phyloP scores from a whole-genome alignment of 2,797 vertebrate genomes.

The Anniella stebbinsi region DNA sequence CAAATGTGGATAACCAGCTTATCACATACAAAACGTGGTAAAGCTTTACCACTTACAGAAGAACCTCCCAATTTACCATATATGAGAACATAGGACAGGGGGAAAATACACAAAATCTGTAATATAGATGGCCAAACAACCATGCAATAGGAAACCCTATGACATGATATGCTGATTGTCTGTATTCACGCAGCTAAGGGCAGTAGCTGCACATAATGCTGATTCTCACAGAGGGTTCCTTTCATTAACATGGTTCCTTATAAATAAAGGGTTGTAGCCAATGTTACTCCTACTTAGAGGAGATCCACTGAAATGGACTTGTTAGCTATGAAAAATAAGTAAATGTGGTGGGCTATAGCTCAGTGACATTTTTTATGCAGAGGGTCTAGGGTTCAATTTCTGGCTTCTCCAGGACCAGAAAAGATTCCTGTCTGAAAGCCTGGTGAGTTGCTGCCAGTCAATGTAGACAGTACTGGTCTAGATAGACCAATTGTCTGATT shows the following conservation, averaged over 20 bases:
- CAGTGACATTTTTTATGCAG: not conserved
- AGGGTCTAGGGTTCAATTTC: not conserved
- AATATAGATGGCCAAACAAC: not conserved
- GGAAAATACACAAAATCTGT: not conserved
- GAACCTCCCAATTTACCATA: not conserved
- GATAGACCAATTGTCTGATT: not conserved
- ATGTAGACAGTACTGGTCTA: not conserved
- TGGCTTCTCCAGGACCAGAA: too few species aligned
- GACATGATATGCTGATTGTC: not conserved
- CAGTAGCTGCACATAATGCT: not conserved
- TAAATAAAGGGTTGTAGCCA: not conserved
- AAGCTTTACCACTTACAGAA: not conserved
- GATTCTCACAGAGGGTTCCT: not conserved
- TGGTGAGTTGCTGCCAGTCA: not conserved
- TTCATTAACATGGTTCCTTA: not conserved
- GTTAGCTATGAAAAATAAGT: not conserved
- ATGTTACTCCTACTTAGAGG: too few species aligned
- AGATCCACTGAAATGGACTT: too few species aligned
- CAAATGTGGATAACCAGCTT: not conserved
- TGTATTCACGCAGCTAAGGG: not conserved
- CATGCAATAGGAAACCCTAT: not conserved
- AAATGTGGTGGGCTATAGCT: not conserved
- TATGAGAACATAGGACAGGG: not conserved
- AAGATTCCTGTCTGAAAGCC: not conserved
- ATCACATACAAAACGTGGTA: not conserved